Evolutionary conservation across 2,113 vertebrate species (phyloP).

Genomic region (Hippocampus zosterae): DNA sequence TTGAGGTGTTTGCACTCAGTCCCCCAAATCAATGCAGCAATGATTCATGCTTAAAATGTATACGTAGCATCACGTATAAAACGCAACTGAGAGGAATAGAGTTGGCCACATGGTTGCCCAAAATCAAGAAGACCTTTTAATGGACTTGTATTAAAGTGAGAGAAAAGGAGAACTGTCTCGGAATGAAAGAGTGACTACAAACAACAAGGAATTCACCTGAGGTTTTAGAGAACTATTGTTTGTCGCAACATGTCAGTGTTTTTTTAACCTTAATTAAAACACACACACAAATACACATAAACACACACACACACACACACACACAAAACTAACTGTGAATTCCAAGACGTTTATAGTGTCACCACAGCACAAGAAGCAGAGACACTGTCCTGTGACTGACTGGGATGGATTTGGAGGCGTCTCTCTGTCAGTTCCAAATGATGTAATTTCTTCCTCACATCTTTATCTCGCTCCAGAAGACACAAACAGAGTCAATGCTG

Average conservation of each 20-base stretch:
- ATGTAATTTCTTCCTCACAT: not conserved
- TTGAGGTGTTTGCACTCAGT: constrained; percentile 16
- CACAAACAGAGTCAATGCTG: not conserved
- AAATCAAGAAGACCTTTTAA: constrained; percentile 1
- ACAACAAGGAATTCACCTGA: not conserved
- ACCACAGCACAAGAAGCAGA: not conserved
- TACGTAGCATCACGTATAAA: not conserved
- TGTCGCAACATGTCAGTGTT: constrained; percentile 10
- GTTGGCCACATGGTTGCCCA: constrained; percentile 5
- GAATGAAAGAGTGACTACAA: not conserved
- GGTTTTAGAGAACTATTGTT: not conserved
- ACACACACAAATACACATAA: constrained; percentile 7
- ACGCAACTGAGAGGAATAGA: not conserved
- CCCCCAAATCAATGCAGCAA: constrained; percentile 14
- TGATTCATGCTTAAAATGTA: constrained; percentile 13
- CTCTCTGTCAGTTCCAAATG: constrained; percentile 3
- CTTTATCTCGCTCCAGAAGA: not conserved
- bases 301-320: constrained; percentile 1
- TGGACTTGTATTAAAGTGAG: not conserved
- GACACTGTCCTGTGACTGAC: not conserved
- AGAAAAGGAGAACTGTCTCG: constrained; percentile 4
- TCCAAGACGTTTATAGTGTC: not conserved
- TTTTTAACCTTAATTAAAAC: constrained; percentile 20
- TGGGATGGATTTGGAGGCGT: not conserved
- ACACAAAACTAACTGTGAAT: not conserved